These are phyloP conservation scores for Rhinoraja longicauda DNA, from an alignment of 2,797 vertebrate genomes.

Conservation along the genomic window DNA sequence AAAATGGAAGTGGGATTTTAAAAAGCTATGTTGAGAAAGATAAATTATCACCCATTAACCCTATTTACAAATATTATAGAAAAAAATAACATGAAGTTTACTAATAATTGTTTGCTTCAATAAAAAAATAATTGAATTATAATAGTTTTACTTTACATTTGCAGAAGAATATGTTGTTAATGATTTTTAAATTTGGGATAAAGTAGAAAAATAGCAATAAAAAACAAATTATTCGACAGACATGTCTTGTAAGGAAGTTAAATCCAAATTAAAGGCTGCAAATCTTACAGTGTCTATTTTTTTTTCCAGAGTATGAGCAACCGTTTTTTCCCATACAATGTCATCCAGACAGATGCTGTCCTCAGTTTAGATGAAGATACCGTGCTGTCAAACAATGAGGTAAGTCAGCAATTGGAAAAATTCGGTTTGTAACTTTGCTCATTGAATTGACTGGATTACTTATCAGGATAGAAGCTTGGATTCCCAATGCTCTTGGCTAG, in stretches of 20 bases:
- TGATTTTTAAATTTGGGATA: not conserved
- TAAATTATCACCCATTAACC: not conserved
- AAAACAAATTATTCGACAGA: not conserved
- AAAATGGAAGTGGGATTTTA: not conserved
- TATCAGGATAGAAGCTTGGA: not conserved
- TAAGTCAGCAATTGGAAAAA: constrained; percentile 40
- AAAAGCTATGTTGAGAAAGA: not conserved
- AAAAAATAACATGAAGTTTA: not conserved
- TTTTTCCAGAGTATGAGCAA: constrained; percentile 64
- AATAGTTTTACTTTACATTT: not conserved
- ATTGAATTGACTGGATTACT: not conserved
- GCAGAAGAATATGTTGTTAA: not conserved
- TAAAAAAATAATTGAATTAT: not conserved
- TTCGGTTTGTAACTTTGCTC: not conserved
- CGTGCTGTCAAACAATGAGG: constrained; percentile 72
- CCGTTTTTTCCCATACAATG: constrained; percentile 63
- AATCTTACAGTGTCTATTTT: constrained; percentile 12
- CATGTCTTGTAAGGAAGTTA: not conserved
- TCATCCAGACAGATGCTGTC: constrained; percentile 62
- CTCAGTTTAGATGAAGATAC: constrained; percentile 73
- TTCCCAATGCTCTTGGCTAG: not conserved
- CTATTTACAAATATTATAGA: not conserved
- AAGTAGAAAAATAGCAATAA: not conserved
- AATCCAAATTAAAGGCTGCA: not conserved
- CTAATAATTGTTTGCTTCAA: not conserved